Conservation (phyloP, 2,888 invertebrate genomes). For the Listrodromus nycthemerus region DNA sequence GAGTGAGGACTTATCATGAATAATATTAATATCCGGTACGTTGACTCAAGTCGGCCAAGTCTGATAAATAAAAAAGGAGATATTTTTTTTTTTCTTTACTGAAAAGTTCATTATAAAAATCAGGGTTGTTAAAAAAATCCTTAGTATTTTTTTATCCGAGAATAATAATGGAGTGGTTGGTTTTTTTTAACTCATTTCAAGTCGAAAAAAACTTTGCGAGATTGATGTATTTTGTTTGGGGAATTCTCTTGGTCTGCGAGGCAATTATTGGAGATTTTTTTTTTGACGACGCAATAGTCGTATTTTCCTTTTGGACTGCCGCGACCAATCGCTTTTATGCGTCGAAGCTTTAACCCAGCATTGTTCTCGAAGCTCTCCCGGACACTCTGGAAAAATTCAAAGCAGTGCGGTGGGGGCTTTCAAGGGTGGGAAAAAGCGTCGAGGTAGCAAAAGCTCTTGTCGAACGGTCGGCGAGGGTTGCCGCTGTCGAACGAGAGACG, state of each 20-base stretch:
- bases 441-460: constrained; percentile 20
- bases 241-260: not conserved
- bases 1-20: no score
- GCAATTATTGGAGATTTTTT: not conserved
- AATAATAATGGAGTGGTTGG: no score
- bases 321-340: constrained; percentile 12
- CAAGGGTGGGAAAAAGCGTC: not conserved
- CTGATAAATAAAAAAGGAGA: no score
- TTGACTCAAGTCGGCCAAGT: no score
- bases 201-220: not conserved
- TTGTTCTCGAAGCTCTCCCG: constrained; percentile 16
- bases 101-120: no score
- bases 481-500: not conserved
- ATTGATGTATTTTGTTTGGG: not conserved
- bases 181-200: no score
- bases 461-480: not conserved
- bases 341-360: not conserved
- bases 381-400: constrained; percentile 14
- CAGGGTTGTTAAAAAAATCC: no score
- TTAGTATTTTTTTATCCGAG: no score
- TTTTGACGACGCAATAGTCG: not conserved
- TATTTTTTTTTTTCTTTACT: no score
- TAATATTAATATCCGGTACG: no score
- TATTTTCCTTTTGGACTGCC: not conserved
- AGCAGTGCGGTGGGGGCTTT: constrained; percentile 10